A percentile compares a stretch with the other conserved stretches of the same genome.
Evolutionary conservation across 2,888 invertebrate genomes (phyloP).

Genomic region (Nephrotoma appendiculata): DNA sequence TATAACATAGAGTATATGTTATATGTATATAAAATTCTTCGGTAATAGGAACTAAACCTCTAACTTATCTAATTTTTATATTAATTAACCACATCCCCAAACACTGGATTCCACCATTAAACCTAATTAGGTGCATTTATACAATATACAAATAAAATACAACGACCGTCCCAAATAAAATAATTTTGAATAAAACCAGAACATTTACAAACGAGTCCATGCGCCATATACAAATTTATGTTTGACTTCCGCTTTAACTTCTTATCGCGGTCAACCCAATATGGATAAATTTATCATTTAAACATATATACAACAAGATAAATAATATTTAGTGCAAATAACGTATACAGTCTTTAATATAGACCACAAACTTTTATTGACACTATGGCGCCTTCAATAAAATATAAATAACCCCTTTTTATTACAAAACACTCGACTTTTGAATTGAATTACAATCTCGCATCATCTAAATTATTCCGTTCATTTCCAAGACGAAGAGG

Average conservation of each 20-base stretch:
- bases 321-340: not conserved
- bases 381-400: not conserved
- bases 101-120: no score
- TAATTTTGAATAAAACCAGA: not conserved
- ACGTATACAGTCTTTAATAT: not conserved
- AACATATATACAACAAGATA: not conserved
- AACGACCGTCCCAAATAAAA: no score
- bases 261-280: not conserved
- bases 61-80: not conserved
- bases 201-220: not conserved
- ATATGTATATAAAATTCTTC: no score
- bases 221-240: not conserved
- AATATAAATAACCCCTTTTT: not conserved
- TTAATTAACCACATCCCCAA: not conserved
- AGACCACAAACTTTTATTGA: not conserved
- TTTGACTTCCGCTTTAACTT: not conserved
- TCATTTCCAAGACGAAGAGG: not conserved
- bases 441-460: not conserved
- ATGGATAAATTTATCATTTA: not conserved
- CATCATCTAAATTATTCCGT: not conserved
- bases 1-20: no score
- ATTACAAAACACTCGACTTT: not conserved
- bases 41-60: no score
- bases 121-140: not conserved
- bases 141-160: no score